A percentile compares a stretch with the other conserved stretches of the same genome.
Conservation (phyloP, 1,140 invertebrate species). For the Saccostrea cuccullata region DNA sequence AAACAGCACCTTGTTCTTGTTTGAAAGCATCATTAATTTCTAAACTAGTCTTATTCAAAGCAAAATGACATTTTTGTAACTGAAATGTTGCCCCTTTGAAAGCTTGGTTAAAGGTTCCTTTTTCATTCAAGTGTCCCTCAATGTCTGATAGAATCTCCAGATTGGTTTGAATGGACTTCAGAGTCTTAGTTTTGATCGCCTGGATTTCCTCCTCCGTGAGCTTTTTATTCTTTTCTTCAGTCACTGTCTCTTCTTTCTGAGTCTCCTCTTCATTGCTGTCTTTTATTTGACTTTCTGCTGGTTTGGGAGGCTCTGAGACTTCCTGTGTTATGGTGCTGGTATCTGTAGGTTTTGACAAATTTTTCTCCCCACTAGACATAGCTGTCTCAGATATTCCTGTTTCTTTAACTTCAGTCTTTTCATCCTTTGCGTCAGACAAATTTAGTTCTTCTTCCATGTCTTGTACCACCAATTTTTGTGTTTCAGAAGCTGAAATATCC, state of each 20-base stretch:
- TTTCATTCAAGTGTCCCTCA: constrained; percentile 7
- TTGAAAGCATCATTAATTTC: background rate
- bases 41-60: background rate
- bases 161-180: background rate
- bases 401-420: background rate
- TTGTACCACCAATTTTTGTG: background rate
- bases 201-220: background rate
- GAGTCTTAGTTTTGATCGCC: background rate
- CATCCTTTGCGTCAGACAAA: background rate
- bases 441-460: background rate
- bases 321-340: background rate
- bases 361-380: background rate
- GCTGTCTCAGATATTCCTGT: background rate
- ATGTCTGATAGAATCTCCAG: constrained; percentile 19
- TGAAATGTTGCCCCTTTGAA: constrained; percentile 21
- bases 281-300: background rate
- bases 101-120: background rate
- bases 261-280: background rate
- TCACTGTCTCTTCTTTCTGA: background rate
- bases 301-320: background rate
- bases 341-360: background rate
- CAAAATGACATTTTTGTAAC: constrained; percentile 12
- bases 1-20: background rate
- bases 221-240: background rate
- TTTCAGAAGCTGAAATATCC: background rate